Base-by-base conservation (phyloP, 2,888 invertebrate species). In the Tinea trinotella region DNA sequence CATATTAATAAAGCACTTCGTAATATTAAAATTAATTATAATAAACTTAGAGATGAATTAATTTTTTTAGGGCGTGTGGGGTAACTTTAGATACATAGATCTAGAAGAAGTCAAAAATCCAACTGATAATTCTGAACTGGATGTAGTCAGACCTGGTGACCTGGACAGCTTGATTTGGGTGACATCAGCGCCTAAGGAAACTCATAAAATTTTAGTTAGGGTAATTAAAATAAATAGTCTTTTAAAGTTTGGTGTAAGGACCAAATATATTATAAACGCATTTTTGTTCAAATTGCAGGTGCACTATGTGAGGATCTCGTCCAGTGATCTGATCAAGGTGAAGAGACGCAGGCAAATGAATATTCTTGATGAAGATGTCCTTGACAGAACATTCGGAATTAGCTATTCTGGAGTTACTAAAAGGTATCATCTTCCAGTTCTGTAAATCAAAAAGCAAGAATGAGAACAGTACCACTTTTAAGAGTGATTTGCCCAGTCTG, bases 371-470 rank as follows among this genome's bases (percentile, higher is more conserved):
- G 50, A 20, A 4, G 49, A 22, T 3, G 12, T 50, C 13, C 24
- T 50, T 2, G 50, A 50, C 24, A 50, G 50, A 24, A 50, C 50
- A 1, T 50, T 50, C 24, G 50, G 50, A 6, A 22, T 50, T n/a
- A 50, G 50, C 24, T 50, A 24, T 15, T 50, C 50, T 6, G 50
- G 50, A 1, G 24, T 24, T 24, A 50, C 50, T 50, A 50, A 24
- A 24, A 50, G 13, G 50, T 50, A 50, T 57, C 55, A 20, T 46
- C 13, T 40, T n/a, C n/a, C n/a, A n/a, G n/a, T n/a, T n/a, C n/a
- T n/a, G n/a, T n/a, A n/a, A n/a, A n/a, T n/a, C n/a, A n/a, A n/a
- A n/a, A n/a, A n/a, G n/a, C n/a, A n/a, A n/a, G n/a, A n/a, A n/a
- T n/a, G n/a, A n/a, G n/a, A n/a, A n/a, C n/a, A n/a, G n/a, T n/a